Conservation (phyloP, 2,888 invertebrate genomes). For the Drosophila helvetica region DNA sequence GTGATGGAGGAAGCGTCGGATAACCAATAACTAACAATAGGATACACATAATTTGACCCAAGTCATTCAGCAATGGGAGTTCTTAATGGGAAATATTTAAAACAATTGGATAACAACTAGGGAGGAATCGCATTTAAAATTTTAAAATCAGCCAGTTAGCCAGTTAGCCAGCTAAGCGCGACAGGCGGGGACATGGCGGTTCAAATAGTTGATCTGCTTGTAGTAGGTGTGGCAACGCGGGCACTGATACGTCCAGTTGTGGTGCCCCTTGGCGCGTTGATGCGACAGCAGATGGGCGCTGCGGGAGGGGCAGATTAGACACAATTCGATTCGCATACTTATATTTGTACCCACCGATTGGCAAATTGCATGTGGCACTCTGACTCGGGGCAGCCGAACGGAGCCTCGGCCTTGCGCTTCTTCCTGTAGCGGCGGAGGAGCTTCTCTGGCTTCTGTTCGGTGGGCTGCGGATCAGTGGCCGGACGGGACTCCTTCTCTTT, state of each 20-base stretch:
- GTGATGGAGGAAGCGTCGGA: too few species aligned
- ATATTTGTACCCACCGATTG: constrained; percentile 80
- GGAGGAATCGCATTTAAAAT: too few species aligned
- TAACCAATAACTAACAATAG: too few species aligned
- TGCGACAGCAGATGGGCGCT: constrained; percentile 90
- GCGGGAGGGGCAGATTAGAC: not conserved
- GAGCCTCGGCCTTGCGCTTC: constrained; percentile 88
- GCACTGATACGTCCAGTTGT: constrained; percentile 88
- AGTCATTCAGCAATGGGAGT: too few species aligned
- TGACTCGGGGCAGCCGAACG: constrained; percentile 87
- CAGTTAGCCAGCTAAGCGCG: constrained; percentile 57
- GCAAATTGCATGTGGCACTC: constrained; percentile 88
- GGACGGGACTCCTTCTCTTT: not conserved
- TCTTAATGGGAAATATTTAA: too few species aligned
- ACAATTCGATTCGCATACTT: not conserved
- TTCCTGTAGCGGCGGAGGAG: constrained; percentile 84
- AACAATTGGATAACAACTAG: too few species aligned
- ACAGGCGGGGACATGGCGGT: constrained; percentile 88
- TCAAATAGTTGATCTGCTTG: constrained; percentile 88
- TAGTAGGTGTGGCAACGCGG: constrained; percentile 88
- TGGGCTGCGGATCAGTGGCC: constrained; percentile 16
- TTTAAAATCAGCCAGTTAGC: too few species aligned
- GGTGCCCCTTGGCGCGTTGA: constrained; percentile 89
- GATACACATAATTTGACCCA: too few species aligned
- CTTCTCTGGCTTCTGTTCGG: constrained; percentile 46